phyloP scores from a whole-genome alignment of 2,888 invertebrate genomes.

The Hermodice carunculata region DNA sequence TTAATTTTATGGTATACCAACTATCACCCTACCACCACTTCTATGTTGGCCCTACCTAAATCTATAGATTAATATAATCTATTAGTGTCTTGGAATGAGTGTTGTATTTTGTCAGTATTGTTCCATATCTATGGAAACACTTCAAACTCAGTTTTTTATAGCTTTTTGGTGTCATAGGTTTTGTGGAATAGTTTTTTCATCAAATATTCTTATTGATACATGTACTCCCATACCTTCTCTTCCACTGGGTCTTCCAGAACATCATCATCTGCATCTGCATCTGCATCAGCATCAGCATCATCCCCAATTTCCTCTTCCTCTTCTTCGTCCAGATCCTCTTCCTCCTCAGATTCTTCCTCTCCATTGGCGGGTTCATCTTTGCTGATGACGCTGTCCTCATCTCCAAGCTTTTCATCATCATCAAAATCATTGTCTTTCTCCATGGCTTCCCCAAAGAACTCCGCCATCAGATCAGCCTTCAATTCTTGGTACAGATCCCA shows the following conservation, averaged over 20 bases:
- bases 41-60: too few relatives aligned
- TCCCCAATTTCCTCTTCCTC: slow-evolving; percentile 1
- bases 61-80: too few relatives aligned
- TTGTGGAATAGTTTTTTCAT: too few relatives aligned
- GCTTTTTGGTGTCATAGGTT: too few relatives aligned
- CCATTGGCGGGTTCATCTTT: background rate
- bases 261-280: background rate
- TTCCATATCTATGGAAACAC: too few relatives aligned
- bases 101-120: too few relatives aligned
- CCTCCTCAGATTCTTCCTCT: slow-evolving; percentile 1
- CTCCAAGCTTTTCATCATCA: background rate
- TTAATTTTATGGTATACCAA: too few relatives aligned
- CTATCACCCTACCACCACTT: too few relatives aligned
- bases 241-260: slow-evolving; percentile 14
- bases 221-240: too few relatives aligned
- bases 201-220: too few relatives aligned
- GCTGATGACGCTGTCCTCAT: background rate
- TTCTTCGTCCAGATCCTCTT: background rate
- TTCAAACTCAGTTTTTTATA: too few relatives aligned
- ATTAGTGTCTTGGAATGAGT: too few relatives aligned
- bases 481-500: slow-evolving; percentile 85
- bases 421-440: background rate
- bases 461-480: slow-evolving; percentile 72
- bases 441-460: slow-evolving; percentile 55
- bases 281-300: background rate